Percentiles rank a stretch among this genome's conserved stretches.
Conservation (phyloP, 2,888 invertebrate genomes). For the Meiosimyza platycephala region DNA sequence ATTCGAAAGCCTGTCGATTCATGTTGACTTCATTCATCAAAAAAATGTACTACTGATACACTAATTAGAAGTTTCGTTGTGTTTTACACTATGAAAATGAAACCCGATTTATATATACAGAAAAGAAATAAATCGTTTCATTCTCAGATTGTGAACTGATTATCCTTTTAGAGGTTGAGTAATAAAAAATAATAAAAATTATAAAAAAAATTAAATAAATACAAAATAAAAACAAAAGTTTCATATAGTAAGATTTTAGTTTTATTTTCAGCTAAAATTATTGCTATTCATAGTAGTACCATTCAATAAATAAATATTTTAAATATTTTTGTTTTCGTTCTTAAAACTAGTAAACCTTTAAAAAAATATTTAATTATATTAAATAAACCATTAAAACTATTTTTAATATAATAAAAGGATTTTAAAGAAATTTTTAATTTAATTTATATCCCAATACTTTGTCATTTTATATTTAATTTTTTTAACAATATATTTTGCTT, state of each 20-base stretch:
- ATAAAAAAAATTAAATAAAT: neutral
- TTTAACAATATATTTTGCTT: conserved; percentile 26
- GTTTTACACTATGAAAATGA: too few species aligned
- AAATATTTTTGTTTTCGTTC: too few species aligned
- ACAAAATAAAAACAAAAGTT: neutral
- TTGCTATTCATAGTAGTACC: neutral
- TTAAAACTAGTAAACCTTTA: too few species aligned
- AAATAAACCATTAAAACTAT: conserved; percentile 37
- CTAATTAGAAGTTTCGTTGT: too few species aligned
- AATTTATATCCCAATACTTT: conserved; percentile 18
- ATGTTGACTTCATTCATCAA: too few species aligned
- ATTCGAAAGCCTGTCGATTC: too few species aligned
- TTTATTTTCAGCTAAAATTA: conserved; percentile 4
- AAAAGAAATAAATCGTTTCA: too few species aligned
- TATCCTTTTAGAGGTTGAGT: too few species aligned
- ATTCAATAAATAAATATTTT: too few species aligned
- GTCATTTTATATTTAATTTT: conserved; percentile 45
- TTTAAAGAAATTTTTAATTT: conserved; percentile 29
- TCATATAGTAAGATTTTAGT: neutral
- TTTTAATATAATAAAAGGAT: conserved; percentile 32
- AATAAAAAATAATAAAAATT: neutral
- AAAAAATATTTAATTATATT: conserved; percentile 22
- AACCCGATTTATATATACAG: too few species aligned
- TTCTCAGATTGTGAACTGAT: too few species aligned
- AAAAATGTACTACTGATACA: too few species aligned